These are phyloP conservation scores for Lates calcarifer DNA, from an alignment of 2,113 vertebrate genomes.

Conservation along the genomic window DNA sequence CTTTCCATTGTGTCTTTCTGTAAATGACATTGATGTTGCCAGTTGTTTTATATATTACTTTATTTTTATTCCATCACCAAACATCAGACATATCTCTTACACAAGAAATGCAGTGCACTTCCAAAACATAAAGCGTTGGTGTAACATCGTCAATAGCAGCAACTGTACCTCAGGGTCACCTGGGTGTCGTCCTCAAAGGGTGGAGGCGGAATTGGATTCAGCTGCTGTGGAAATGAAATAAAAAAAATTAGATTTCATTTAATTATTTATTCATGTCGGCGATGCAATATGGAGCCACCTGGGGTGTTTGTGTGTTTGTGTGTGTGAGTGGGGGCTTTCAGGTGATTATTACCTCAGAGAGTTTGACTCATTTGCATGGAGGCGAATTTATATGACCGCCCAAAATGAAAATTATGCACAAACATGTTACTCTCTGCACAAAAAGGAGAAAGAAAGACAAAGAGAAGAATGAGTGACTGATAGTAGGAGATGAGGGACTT, in stretches of 20 bases:
- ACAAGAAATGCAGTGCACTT: conserved; percentile 18
- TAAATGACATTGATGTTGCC: conserved; percentile 5
- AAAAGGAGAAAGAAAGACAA: conserved; percentile 48
- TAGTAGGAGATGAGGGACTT: conserved; percentile 37
- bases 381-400: conserved; percentile 74
- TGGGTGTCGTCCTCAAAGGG: conserved; percentile 65
- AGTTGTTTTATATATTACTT: conserved; percentile 11
- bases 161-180: conserved; percentile 78
- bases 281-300: conserved; percentile 66
- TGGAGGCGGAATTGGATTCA: conserved; percentile 76
- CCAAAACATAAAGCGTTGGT: conserved; percentile 43
- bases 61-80: not conserved
- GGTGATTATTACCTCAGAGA: conserved; percentile 84
- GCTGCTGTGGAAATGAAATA: conserved; percentile 80
- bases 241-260: conserved; percentile 81
- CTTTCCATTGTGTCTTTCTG: not conserved
- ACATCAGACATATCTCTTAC: conserved; percentile 10
- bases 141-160: conserved; percentile 52
- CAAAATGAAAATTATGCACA: conserved; percentile 76
- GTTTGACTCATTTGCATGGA: conserved; percentile 78
- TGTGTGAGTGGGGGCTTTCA: conserved; percentile 59
- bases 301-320: conserved; percentile 57
- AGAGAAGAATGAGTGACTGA: conserved; percentile 51
- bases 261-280: conserved; percentile 84
- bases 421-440: conserved; percentile 53